Evolutionary conservation across 1,140 invertebrate species (phyloP).

Genomic region (Cydia strobilella): DNA sequence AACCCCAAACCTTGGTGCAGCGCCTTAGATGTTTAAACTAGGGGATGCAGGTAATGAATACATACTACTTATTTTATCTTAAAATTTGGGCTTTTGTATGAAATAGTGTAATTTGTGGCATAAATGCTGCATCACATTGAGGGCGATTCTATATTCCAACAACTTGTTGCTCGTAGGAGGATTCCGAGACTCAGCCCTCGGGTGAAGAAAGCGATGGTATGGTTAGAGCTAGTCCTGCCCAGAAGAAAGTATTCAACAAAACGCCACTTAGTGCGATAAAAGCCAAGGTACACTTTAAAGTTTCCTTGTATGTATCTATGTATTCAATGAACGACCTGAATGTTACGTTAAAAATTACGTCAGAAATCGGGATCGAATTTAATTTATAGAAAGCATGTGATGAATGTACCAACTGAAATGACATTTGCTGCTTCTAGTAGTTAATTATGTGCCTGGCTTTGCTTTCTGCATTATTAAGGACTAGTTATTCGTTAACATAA

Average conservation of each 20-base stretch:
- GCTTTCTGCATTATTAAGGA: conserved; percentile 1
- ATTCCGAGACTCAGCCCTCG: conserved; percentile 60
- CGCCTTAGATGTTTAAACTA: too few relatives aligned
- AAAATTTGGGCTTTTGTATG: too few relatives aligned
- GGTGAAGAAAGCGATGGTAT: conserved; percentile 70
- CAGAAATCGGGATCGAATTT: neutral
- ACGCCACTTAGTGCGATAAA: conserved; percentile 38
- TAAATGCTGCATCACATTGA: neutral
- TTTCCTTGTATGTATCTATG: conserved; percentile 11
- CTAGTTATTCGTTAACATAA: neutral
- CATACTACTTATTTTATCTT: too few relatives aligned
- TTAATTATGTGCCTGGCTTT: neutral
- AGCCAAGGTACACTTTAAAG: conserved; percentile 49
- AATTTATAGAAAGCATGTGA: neutral
- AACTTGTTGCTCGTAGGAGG: conserved; percentile 54
- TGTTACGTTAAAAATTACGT: neutral
- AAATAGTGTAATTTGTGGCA: too few relatives aligned
- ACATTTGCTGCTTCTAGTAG: conserved; percentile 2
- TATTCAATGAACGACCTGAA: neutral
- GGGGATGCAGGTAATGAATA: too few relatives aligned
- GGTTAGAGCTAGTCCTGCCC: conserved; percentile 50
- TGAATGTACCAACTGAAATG: neutral
- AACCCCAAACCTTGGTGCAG: too few relatives aligned
- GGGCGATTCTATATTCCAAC: conserved; percentile 1
- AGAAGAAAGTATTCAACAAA: conserved; percentile 51